Base-by-base conservation (phyloP, 1,140 invertebrate species). In the Zaprionus lachaisei region DNA sequence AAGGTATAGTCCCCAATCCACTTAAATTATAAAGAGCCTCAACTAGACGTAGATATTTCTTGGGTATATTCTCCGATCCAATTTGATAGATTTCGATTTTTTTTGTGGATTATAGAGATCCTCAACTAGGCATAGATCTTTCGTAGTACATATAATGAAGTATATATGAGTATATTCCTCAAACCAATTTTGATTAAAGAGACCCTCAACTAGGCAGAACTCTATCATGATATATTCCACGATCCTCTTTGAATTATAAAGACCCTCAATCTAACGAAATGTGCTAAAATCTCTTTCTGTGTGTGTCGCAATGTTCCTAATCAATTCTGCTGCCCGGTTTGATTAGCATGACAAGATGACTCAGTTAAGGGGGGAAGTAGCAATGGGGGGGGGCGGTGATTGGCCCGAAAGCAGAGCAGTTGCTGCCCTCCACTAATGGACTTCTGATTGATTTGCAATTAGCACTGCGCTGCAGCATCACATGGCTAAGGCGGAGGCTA, bases 401-500 rank as follows among this genome's bases (percentile, higher is more conserved):
- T 22, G 47, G 47, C 20, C 11, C 5, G 5, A 22, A 20, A 20
- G 11, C 17, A 4, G 31, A 34, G 31, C 9, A 34, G 31, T 34
- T 38, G 37, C 15, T 44, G 5, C n/a, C 31, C 11, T 60, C 26
- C 15, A 22, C 77, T 86, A 86, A 86, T 86, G 80, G 80, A 65
- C 38, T 55, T 75, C 72, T 84, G 85, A 89, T 89, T 90, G 84
- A 90, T 77, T 90, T 90, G 71, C 75, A 90, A 89, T 89, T 89
- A 89, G 78, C 84, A 73, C 28, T 22, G 47, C 37, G 61, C 54
- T 37, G 28, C 34, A 34, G 63, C 81, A 89, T 89, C 85, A 89
- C 86, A 91, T 89, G 47, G 47, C 17, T 22, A 22, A 22, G 11
- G 17, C 17, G 20, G 85, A 84, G 75, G 75, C 72, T 28, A 17